Evolutionary conservation across 2,888 invertebrate species (phyloP), one percentile per base, ranked within the genome.

Genomic region (Trilocha varians): DNA sequence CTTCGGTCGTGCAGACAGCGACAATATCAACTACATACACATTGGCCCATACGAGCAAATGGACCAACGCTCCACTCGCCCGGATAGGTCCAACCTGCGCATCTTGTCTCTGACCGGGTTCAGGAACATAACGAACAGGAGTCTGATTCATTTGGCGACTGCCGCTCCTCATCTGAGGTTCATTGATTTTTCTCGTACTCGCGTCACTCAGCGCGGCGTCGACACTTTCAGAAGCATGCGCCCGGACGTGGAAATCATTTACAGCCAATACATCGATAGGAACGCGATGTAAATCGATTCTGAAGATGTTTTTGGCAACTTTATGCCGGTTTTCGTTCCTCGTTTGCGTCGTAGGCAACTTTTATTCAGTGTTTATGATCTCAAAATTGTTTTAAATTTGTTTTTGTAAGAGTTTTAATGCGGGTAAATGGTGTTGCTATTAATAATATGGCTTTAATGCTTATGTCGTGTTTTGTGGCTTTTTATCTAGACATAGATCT

Each of bases 181-280:
- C 16, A 62, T 94, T 0, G 93, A 94, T 66, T 87, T 94, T 1
- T 89, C 89, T 0, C 88, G 89, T 1, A 92, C 92, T 0, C 78
- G 84, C 1, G 90, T 93, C 0, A 91, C 91, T 0, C 65, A 66
- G 5, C 58, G 71, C 0, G 93, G 91, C 0, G 84, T 93, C 0
- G 78, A 85, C n/a, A 70, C 74, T 0, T 94, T 93, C 49, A 87
- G 85, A 38, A 72, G 70, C 0, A 57, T 83, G 0, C 84, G 91
- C 43, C 90, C 91, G 0, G 87, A 90, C 18, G 90, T 90, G 50
- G 70, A 86, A 38, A 75, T 91, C 0, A 40, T 50, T 1, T 69
- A 49, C 13, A 69, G 69, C 4, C 45, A 51, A 2, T 57, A 52
- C n/a, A 48, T 49, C 0, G 50, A 57, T 13, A 46, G 8, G n/a